phyloP scores from a whole-genome alignment of 2,888 invertebrate genomes.

The Tridacna gigas region DNA sequence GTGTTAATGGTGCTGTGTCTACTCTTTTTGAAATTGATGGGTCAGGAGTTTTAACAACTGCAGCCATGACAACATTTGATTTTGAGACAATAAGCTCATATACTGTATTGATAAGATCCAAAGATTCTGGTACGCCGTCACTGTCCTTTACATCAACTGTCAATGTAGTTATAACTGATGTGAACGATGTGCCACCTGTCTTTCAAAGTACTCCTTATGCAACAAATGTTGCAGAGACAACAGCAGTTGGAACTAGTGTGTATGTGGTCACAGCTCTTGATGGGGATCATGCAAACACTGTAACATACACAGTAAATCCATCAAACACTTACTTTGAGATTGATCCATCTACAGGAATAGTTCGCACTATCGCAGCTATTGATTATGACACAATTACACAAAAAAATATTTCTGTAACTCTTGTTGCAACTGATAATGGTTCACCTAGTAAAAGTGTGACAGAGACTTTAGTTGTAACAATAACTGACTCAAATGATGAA shows the following conservation, averaged over 20 bases:
- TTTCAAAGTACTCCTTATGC: constrained; percentile 63
- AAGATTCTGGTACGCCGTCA: constrained; percentile 66
- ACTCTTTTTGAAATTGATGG: constrained; percentile 61
- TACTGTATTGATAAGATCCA: constrained; percentile 61
- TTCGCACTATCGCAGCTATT: constrained; percentile 61
- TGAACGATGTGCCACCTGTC: constrained; percentile 69
- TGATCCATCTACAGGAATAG: constrained; percentile 66
- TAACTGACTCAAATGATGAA: constrained; percentile 97
- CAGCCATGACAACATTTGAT: constrained; percentile 62
- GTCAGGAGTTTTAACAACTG: constrained; percentile 63
- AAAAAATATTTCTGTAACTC: constrained; percentile 63
- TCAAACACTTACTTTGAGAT: constrained; percentile 74
- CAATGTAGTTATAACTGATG: constrained; percentile 53
- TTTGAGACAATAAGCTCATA: constrained; percentile 71
- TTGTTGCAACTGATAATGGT: constrained; percentile 66
- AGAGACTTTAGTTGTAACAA: constrained; percentile 95
- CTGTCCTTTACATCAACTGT: constrained; percentile 52
- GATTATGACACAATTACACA: constrained; percentile 75
- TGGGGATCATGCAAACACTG: constrained; percentile 64
- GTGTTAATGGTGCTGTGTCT: constrained; percentile 66
- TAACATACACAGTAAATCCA: constrained; percentile 66
- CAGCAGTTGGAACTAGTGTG: constrained; percentile 52
- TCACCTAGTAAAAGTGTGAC: constrained; percentile 47
- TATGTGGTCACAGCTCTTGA: constrained; percentile 60
- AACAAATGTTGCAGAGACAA: constrained; percentile 65